Percentiles rank a stretch among this genome's conserved stretches.
phyloP scores from a whole-genome alignment of 2,888 invertebrate genomes.

The Laothoe populi region DNA sequence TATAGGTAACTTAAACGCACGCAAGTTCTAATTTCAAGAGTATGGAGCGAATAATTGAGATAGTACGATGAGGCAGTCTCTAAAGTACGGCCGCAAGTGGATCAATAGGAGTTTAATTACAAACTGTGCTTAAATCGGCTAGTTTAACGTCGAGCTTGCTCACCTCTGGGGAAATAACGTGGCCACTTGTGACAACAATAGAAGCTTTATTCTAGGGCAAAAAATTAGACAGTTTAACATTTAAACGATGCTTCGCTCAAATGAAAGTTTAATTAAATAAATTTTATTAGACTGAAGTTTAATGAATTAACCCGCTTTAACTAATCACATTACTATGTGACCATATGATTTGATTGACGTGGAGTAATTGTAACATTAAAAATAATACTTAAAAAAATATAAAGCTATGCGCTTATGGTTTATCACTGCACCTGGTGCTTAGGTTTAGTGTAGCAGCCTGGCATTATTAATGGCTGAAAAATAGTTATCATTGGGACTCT shows the following conservation, averaged over 20 bases:
- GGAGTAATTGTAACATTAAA: no score
- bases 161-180: constrained; percentile 61
- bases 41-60: constrained; percentile 6
- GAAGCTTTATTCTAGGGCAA: constrained; percentile 41
- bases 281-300: no score
- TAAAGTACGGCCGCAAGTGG: constrained; percentile 2
- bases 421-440: no score
- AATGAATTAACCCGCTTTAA: no score
- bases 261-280: no score
- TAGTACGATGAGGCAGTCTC: constrained; percentile 26
- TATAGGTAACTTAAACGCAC: neutral
- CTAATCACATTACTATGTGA: neutral
- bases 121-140: constrained; percentile 50
- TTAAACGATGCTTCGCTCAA: constrained; percentile 24
- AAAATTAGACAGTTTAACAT: constrained; percentile 39
- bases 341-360: no score
- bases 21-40: constrained; percentile 5
- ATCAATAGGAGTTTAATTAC: constrained; percentile 50
- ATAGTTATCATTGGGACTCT: no score
- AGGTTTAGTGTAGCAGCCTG: no score
- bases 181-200: constrained; percentile 44
- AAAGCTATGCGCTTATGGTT: no score
- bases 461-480: no score
- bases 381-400: no score
- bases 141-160: constrained; percentile 45